These are phyloP conservation scores for Pachypeltis micranthus DNA, from an alignment of 1,140 invertebrate species.

Conservation along the genomic window DNA sequence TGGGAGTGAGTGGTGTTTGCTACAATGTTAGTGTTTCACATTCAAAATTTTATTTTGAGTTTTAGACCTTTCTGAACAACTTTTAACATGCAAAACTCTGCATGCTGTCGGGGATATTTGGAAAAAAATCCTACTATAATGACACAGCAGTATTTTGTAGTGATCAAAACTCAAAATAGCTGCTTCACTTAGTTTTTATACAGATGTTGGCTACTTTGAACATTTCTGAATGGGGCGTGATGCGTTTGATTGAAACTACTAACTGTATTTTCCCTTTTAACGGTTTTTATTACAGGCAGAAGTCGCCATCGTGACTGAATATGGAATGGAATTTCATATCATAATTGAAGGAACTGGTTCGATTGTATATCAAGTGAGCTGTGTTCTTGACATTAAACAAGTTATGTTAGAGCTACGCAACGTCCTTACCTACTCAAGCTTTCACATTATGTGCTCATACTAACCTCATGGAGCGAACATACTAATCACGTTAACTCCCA, in stretches of 20 bases:
- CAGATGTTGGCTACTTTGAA: no score
- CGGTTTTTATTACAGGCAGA: neutral
- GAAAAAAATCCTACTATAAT: neutral
- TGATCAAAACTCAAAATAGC: neutral
- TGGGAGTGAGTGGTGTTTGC: no score
- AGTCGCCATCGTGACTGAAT: neutral
- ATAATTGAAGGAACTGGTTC: neutral
- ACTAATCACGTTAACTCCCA: neutral
- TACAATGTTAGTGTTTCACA: neutral
- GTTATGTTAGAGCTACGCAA: no score
- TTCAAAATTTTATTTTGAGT: neutral
- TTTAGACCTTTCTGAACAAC: neutral
- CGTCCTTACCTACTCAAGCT: no score
- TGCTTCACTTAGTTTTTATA: neutral
- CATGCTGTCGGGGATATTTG: neutral
- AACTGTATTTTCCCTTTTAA: neutral
- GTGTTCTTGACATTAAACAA: no score
- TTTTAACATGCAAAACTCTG: neutral
- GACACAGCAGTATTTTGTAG: neutral
- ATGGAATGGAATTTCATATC: neutral
- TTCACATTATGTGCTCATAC: neutral
- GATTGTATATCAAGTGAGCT: neutral
- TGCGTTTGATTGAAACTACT: no score
- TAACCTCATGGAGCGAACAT: neutral
- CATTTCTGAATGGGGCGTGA: no score